Conservation (phyloP, 2,113 vertebrate genomes). For the Hylia prasina region DNA sequence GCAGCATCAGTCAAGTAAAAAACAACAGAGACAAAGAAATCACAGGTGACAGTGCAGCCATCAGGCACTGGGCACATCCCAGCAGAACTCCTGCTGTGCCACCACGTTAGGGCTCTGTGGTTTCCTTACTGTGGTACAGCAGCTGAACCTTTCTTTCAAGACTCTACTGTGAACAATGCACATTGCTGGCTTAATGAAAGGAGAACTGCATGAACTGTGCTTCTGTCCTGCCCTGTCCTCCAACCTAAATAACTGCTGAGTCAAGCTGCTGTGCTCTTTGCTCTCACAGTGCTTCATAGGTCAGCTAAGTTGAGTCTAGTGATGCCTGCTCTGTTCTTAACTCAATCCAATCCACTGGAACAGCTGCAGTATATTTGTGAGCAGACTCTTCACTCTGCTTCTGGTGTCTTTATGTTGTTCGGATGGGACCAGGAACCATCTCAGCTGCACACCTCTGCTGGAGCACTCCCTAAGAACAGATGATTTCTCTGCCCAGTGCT, state of each 20-base stretch:
- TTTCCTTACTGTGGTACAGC: neutral
- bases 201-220: neutral
- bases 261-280: neutral
- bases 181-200: neutral
- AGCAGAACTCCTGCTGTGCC: neutral
- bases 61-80: neutral
- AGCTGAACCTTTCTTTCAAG: neutral
- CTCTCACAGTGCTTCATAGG: neutral
- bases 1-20: neutral
- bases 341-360: neutral
- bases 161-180: rapidly evolving
- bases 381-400: neutral
- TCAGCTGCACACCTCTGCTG: neutral
- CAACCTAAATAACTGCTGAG: neutral
- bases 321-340: neutral
- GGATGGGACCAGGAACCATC: neutral
- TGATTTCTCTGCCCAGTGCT: neutral
- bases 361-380: neutral
- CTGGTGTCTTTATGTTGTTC: neutral
- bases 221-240: neutral
- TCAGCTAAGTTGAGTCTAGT: neutral
- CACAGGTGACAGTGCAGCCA: neutral
- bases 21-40: neutral
- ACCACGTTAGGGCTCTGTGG: neutral
- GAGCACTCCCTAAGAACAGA: neutral